phyloP scores from a whole-genome alignment of 2,113 vertebrate genomes.

The Sinocyclocheilus maitianheensis region DNA sequence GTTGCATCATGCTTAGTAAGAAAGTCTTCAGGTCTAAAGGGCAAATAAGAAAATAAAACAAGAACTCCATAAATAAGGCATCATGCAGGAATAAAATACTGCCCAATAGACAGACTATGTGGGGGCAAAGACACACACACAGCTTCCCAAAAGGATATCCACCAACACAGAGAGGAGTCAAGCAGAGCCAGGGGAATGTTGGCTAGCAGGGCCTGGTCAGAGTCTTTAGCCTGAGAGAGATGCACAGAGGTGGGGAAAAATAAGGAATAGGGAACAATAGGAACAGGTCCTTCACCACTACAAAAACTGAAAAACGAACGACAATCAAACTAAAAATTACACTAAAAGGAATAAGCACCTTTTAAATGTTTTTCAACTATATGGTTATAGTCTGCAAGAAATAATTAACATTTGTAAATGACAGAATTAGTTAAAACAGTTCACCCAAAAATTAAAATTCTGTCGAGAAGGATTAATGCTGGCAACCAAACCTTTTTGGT shows the following conservation, averaged over 20 bases:
- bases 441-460: neutral
- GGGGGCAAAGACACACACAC: constrained; percentile 27
- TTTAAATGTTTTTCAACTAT: neutral
- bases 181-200: constrained; percentile 87
- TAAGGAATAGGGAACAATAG: neutral
- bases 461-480: neutral
- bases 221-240: constrained; percentile 79
- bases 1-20: neutral
- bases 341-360: neutral
- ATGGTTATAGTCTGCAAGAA: neutral
- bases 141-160: constrained; percentile 84
- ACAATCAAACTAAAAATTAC: neutral
- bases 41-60: neutral
- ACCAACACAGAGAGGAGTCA: constrained; percentile 91
- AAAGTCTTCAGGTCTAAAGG: neutral
- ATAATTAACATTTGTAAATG: neutral
- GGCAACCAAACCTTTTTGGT: neutral
- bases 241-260: neutral
- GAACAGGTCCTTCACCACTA: neutral
- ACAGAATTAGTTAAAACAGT: neutral
- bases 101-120: constrained; percentile 50
- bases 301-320: no score
- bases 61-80: neutral
- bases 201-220: constrained; percentile 84
- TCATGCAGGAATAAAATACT: constrained; percentile 53